Conservation (phyloP, 2,797 vertebrate species). For the Balearica regulorum region DNA sequence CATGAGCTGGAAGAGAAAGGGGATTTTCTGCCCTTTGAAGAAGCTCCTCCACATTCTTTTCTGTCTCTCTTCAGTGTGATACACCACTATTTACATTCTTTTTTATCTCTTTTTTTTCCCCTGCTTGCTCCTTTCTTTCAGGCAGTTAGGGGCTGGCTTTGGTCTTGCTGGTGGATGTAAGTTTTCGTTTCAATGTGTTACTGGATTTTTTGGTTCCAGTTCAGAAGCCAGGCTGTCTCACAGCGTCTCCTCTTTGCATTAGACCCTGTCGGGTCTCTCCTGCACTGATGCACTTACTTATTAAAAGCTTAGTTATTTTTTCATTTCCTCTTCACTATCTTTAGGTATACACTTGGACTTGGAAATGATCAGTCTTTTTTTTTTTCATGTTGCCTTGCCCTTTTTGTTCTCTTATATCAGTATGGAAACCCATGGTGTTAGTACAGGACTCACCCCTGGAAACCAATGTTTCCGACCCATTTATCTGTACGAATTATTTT, state of each 20-base stretch:
- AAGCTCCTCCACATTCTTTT: not conserved
- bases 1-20: not conserved
- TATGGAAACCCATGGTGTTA: not conserved
- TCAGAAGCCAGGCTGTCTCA: not conserved
- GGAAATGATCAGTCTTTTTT: not conserved
- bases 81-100: not conserved
- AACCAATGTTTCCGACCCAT: not conserved
- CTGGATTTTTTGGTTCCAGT: not conserved
- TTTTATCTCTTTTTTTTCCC: not conserved
- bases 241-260: not conserved
- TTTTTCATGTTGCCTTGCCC: not conserved
- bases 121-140: not conserved
- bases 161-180: not conserved
- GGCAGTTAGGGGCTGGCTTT: not conserved
- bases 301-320: conserved; percentile 38
- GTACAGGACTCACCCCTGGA: not conserved
- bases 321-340: not conserved
- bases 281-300: not conserved
- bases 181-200: not conserved
- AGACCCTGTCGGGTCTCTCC: not conserved
- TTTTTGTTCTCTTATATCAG: not conserved
- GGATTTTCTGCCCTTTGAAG: not conserved
- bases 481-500: not conserved
- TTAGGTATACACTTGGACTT: not conserved
- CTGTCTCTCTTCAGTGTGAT: not conserved